These are phyloP conservation scores for Hippocampus abdominalis DNA, from an alignment of 2,113 vertebrate species.

Conservation along the genomic window DNA sequence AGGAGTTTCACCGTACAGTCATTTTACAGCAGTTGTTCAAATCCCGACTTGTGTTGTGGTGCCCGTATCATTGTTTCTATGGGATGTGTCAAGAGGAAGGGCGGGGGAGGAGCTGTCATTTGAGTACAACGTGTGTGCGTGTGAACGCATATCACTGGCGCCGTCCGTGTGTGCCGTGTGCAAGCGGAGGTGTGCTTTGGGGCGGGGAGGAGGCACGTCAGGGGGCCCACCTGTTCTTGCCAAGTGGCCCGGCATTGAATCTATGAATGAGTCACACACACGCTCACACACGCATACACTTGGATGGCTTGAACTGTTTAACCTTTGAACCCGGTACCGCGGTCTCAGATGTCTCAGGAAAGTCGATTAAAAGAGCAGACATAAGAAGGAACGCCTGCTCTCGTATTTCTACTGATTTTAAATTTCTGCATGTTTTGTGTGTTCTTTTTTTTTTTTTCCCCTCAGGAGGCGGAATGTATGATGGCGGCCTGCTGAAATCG, in stretches of 20 bases:
- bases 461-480: constrained; percentile 47
- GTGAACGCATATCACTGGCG: constrained; percentile 21
- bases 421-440: background rate
- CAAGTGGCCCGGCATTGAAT: constrained; percentile 45
- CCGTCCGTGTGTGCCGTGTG: constrained; percentile 22
- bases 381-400: background rate
- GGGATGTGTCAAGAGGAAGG: too few relatives aligned
- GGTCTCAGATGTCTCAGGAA: background rate
- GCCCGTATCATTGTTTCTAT: too few relatives aligned
- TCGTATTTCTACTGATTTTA: background rate
- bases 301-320: background rate
- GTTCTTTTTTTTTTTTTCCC: constrained; percentile 33
- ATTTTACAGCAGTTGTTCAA: too few relatives aligned
- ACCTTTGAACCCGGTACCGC: too few relatives aligned
- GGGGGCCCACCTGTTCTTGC: constrained; percentile 63
- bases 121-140: background rate
- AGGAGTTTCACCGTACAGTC: too few relatives aligned
- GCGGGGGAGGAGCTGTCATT: too few relatives aligned
- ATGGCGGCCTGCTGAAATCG: constrained; percentile 48
- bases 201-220: constrained; percentile 28
- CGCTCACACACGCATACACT: constrained; percentile 18
- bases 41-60: too few relatives aligned
- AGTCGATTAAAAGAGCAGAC: background rate
- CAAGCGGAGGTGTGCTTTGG: constrained; percentile 16
- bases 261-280: constrained; percentile 45